Evolutionary conservation across 2,888 invertebrate genomes (phyloP).

Genomic region (Agonum fuliginosum): DNA sequence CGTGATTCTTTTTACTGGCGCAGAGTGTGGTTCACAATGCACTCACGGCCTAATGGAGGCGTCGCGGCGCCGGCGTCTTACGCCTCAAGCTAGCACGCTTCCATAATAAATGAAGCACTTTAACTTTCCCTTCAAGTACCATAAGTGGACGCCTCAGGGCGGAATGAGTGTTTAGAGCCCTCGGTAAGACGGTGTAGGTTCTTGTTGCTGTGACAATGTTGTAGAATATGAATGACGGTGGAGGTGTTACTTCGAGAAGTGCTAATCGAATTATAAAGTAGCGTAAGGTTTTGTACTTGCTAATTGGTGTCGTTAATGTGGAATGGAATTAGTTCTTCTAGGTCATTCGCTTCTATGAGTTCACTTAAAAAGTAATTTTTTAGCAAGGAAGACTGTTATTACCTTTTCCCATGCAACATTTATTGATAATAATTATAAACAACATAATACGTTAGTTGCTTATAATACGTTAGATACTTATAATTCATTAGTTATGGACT

Average conservation of each 20-base stretch:
- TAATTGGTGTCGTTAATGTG: too few relatives aligned
- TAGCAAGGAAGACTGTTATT: too few relatives aligned
- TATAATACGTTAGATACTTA: too few relatives aligned
- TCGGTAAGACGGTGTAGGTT: not conserved
- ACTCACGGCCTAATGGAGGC: constrained; percentile 45
- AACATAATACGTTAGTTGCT: too few relatives aligned
- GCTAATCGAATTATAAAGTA: constrained; percentile 28
- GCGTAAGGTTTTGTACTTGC: not conserved
- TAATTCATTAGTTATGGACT: too few relatives aligned
- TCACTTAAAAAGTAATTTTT: too few relatives aligned
- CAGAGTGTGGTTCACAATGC: constrained; percentile 20
- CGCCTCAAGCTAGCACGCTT: constrained; percentile 43
- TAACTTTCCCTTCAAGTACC: constrained; percentile 42
- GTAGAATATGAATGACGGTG: not conserved
- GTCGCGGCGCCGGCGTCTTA: constrained; percentile 8
- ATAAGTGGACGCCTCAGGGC: constrained; percentile 21
- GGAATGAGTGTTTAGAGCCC: constrained; percentile 32
- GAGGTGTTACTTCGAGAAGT: not conserved
- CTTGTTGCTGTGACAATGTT: not conserved
- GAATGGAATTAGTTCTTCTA: too few relatives aligned
- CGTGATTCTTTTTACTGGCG: constrained; percentile 47
- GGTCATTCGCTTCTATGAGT: too few relatives aligned
- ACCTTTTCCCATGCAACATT: too few relatives aligned
- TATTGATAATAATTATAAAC: too few relatives aligned
- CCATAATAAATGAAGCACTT: constrained; percentile 50